Percentiles rank a stretch among this genome's conserved stretches.
Conservation (phyloP, 1,140 invertebrate genomes). For the Anastrepha obliqua region DNA sequence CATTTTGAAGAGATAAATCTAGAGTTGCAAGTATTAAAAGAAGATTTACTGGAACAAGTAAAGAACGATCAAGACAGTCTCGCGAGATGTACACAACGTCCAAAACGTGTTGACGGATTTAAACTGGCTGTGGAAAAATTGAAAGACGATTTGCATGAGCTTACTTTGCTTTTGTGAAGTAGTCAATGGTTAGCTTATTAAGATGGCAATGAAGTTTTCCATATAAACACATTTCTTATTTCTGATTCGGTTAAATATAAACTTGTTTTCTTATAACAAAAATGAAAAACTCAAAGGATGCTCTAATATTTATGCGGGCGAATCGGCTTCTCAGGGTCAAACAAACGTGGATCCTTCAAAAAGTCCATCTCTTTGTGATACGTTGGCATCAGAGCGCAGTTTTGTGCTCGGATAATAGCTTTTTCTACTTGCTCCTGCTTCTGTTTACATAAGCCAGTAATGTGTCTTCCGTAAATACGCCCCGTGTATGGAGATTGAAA, state of each 20-base stretch:
- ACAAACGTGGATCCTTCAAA: constrained; percentile 89
- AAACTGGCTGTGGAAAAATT: constrained; percentile 63
- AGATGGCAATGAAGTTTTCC: too few relatives aligned
- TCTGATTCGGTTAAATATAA: neutral
- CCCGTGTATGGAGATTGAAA: constrained; percentile 97
- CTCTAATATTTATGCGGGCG: constrained; percentile 85
- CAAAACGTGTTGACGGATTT: constrained; percentile 60
- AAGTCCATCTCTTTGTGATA: constrained; percentile 86
- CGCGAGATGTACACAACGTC: constrained; percentile 9
- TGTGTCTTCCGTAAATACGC: constrained; percentile 90
- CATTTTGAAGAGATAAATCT: neutral
- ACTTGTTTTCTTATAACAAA: neutral
- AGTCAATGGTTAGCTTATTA: constrained; percentile 43
- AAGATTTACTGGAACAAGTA: constrained; percentile 25
- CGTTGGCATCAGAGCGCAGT: constrained; percentile 84
- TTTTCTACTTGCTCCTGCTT: constrained; percentile 83
- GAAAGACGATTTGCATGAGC: constrained; percentile 61
- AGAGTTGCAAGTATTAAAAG: neutral
- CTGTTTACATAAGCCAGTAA: constrained; percentile 87
- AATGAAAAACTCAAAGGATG: neutral
- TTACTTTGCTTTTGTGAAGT: constrained; percentile 54
- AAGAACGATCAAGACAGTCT: constrained; percentile 18
- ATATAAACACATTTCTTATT: constrained; percentile 58
- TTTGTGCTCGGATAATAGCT: constrained; percentile 84
- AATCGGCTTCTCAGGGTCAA: constrained; percentile 88